Base-by-base conservation (phyloP, 2,113 vertebrate genomes). In the Dolichotis patagonum region DNA sequence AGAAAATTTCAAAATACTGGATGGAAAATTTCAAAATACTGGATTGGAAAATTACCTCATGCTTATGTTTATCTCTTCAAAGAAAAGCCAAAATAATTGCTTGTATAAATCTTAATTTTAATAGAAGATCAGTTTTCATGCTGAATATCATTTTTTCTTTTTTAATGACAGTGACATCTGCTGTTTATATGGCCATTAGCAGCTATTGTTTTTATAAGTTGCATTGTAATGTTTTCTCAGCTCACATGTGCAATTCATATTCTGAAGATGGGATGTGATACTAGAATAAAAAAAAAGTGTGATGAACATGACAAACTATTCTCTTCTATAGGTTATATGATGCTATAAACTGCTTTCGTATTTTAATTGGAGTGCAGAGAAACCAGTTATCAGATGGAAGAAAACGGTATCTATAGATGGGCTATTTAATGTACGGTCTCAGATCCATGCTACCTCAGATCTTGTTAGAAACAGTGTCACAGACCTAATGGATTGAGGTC, bases 61-160 rank as follows among this genome's bases (percentile, higher is more conserved):
- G 77, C 2, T 67, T 43, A 46, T 11, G 9, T 73, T 94, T 0
- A 56, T 0, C 0, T 19, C 28, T 75, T 3, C 20, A 60, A 84
- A 1, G 41, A 75, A 26, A 75, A 46, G 12, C 14, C 7, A 43
- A 95, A n/a, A 41, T 56, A 7, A 52, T 78, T 63, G 35, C 14
- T 62, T 20, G 32, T 69, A 60, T 1, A 54, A 41, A 28, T 82
- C 28, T 63, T 19, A 73, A 88, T 41, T 69, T 56, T 56, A 67
- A 67, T 65, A 49, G 63, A 41, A 41, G 2, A 26, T 43, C 20
- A 75, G 41, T 49, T 28, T 75, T 91, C 38, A 17, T 43, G 19
- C 6, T 5, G 12, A 95, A 4, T 69, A 1, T 2, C 3, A 13
- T 19, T 67, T 86, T 95, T 80, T 32, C 49, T 49, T 90, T 85